These are phyloP conservation scores for Hyposmocoma kahamanoa DNA, from an alignment of 1,140 invertebrate genomes.

Conservation along the genomic window DNA sequence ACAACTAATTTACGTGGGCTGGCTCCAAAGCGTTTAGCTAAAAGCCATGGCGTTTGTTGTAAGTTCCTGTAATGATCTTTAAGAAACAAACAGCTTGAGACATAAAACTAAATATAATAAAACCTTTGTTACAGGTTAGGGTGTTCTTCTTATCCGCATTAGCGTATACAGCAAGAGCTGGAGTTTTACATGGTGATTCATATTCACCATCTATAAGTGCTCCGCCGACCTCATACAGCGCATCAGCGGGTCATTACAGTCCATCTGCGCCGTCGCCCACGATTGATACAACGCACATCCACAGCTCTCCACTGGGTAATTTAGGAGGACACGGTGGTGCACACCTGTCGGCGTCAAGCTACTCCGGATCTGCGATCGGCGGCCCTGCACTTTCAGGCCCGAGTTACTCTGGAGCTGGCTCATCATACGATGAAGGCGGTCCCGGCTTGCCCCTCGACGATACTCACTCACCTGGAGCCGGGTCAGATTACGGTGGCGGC, in stretches of 20 bases:
- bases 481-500: slow-evolving; percentile 5
- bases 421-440: slow-evolving; percentile 6
- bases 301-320: too few species aligned
- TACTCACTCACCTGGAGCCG: background rate
- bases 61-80: slow-evolving; percentile 30
- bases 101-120: background rate
- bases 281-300: slow-evolving; percentile 13
- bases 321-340: too few species aligned
- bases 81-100: background rate
- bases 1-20: slow-evolving; percentile 47
- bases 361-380: background rate
- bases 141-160: slow-evolving; percentile 40
- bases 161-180: slow-evolving; percentile 39
- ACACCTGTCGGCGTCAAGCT: background rate
- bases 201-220: slow-evolving; percentile 45
- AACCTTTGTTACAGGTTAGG: slow-evolving; percentile 48
- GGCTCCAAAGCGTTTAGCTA: slow-evolving; percentile 68
- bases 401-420: background rate
- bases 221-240: slow-evolving; percentile 37
- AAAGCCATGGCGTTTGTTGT: slow-evolving; percentile 69
- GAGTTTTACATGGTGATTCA: slow-evolving; percentile 39
- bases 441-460: slow-evolving; percentile 7
- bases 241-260: slow-evolving; percentile 29
- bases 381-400: background rate
- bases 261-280: slow-evolving; percentile 22